These are phyloP conservation scores for Portevinia maculata DNA, from an alignment of 2,888 invertebrate species.

Conservation along the genomic window DNA sequence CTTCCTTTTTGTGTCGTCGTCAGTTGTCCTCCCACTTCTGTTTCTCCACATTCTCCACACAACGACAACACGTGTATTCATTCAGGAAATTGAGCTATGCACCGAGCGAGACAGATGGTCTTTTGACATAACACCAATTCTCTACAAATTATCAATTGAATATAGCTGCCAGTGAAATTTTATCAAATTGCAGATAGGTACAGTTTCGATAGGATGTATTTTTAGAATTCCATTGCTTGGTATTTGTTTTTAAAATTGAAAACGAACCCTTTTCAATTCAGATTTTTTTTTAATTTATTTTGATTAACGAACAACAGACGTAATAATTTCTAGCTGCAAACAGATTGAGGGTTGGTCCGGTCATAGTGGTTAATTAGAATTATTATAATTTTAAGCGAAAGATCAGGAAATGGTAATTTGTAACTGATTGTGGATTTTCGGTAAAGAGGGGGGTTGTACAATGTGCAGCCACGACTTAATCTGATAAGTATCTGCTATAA, in stretches of 20 bases:
- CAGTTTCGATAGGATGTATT: constrained; percentile 8
- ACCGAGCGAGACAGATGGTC: constrained; percentile 46
- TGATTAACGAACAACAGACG: too few relatives aligned
- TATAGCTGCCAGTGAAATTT: constrained; percentile 41
- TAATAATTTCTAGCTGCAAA: too few relatives aligned
- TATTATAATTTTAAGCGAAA: too few relatives aligned
- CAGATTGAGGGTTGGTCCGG: too few relatives aligned
- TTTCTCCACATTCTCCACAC: not conserved
- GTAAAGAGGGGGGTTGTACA: too few relatives aligned
- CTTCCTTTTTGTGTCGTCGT: not conserved
- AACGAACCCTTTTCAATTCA: too few relatives aligned
- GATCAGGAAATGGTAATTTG: too few relatives aligned
- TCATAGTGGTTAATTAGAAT: too few relatives aligned
- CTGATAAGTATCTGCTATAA: too few relatives aligned
- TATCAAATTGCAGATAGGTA: constrained; percentile 1
- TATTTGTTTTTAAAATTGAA: constrained; percentile 16
- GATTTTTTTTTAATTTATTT: constrained; percentile 23
- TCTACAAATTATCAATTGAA: constrained; percentile 69
- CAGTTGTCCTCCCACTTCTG: not conserved
- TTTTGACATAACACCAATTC: constrained; percentile 56
- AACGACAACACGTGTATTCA: constrained; percentile 61
- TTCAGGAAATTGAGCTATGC: constrained; percentile 55
- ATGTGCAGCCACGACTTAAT: too few relatives aligned
- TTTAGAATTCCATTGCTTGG: not conserved
- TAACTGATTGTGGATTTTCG: too few relatives aligned